Evolutionary conservation across 2,113 vertebrate species (phyloP).

Genomic region (Camelus dromedarius): DNA sequence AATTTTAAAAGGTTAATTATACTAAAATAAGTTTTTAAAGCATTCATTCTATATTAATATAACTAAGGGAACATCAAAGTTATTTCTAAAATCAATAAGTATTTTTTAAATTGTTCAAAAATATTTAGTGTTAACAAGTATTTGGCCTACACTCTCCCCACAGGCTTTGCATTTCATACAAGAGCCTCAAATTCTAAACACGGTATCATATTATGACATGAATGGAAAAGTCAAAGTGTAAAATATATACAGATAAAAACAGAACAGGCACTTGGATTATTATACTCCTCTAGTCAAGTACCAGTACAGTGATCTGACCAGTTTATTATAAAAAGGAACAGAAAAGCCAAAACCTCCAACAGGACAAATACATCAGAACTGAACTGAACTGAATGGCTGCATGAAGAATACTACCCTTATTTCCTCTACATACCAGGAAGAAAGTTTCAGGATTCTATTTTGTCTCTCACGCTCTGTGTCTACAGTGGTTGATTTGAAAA

Average conservation of each 20-base stretch:
- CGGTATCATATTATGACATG: neutral
- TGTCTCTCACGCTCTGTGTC: neutral
- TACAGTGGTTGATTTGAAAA: neutral
- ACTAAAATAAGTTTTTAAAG: constrained; percentile 66
- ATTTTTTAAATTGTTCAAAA: constrained; percentile 73
- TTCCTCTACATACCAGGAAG: neutral
- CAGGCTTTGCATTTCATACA: constrained; percentile 54
- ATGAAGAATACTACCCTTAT: neutral
- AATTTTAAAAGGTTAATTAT: constrained; percentile 65
- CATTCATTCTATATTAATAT: constrained; percentile 49
- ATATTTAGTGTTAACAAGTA: constrained; percentile 57
- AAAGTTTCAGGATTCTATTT: neutral
- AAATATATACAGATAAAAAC: neutral
- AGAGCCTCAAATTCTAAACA: constrained; percentile 64
- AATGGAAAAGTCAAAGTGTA: neutral
- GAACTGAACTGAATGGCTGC: rapidly evolving
- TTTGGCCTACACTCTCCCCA: constrained; percentile 50
- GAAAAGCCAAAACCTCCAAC: neutral
- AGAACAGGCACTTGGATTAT: neutral
- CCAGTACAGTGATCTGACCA: neutral
- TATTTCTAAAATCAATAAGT: constrained; percentile 67
- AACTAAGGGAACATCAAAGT: constrained; percentile 64
- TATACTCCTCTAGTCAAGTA: neutral
- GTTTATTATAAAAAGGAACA: neutral
- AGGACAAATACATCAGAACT: rapidly evolving